Conservation (phyloP, 2,113 vertebrate genomes). For the Pelodiscus sinensis region DNA sequence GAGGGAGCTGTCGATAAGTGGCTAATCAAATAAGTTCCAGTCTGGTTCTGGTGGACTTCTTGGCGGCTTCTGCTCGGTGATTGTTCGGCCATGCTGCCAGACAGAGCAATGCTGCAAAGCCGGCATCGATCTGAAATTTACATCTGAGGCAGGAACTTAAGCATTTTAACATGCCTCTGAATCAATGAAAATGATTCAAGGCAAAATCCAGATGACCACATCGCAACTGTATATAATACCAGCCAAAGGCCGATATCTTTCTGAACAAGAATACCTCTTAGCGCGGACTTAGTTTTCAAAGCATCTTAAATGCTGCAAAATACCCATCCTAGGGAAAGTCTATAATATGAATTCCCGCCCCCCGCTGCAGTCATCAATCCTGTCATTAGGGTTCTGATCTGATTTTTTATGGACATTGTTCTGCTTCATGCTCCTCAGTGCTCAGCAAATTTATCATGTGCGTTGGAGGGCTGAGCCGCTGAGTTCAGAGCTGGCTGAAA, state of each 20-base stretch:
- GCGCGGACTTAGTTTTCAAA: conserved; percentile 67
- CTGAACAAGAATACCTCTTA: conserved; percentile 59
- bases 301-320: conserved; percentile 62
- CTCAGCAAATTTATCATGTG: conserved; percentile 19
- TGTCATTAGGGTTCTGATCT: conserved; percentile 66
- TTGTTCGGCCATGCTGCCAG: not conserved
- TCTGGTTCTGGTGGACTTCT: not conserved
- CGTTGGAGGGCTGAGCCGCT: not conserved
- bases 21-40: not conserved
- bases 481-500: conserved; percentile 9
- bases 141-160: conserved; percentile 68
- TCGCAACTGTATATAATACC: conserved; percentile 46
- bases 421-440: conserved; percentile 49
- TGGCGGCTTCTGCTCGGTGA: fast-evolving
- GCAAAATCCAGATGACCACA: conserved; percentile 64
- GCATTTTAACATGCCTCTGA: conserved; percentile 67
- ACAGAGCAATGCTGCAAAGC: conserved; percentile 56
- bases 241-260: conserved; percentile 47
- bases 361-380: conserved; percentile 34
- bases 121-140: conserved; percentile 71
- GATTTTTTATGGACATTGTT: conserved; percentile 68
- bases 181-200: conserved; percentile 77
- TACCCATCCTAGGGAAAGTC: conserved; percentile 41
- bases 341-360: not conserved
- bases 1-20: conserved; percentile 40